Evolutionary conservation across 1,140 invertebrate genomes (phyloP).

Genomic region (Drosophila novamexicana): DNA sequence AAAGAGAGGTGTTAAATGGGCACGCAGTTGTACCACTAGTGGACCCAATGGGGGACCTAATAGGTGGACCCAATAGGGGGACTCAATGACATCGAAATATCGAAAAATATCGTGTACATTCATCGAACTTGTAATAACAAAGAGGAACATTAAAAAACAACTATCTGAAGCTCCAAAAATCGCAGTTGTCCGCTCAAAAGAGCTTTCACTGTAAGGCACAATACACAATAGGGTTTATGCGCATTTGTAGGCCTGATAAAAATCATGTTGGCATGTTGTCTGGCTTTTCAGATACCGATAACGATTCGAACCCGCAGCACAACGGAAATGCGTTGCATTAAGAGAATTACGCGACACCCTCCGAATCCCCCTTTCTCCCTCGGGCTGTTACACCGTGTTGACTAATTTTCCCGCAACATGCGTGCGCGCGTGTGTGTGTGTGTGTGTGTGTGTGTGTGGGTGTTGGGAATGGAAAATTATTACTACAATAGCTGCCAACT

Average conservation of each 20-base stretch:
- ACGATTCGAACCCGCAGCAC: slow-evolving; percentile 60
- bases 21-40: too few species aligned
- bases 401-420: slow-evolving; percentile 61
- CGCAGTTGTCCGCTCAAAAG: neutral
- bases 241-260: slow-evolving; percentile 53
- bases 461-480: slow-evolving; percentile 37
- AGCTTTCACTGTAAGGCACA: neutral
- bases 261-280: slow-evolving; percentile 68
- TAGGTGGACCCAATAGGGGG: too few species aligned
- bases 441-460: slow-evolving; percentile 10
- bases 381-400: slow-evolving; percentile 34
- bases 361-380: neutral
- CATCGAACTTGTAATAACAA: too few species aligned
- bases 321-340: slow-evolving; percentile 78
- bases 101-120: too few species aligned
- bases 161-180: too few species aligned
- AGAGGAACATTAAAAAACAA: too few species aligned
- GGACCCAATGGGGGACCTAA: too few species aligned
- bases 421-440: neutral
- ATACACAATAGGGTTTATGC: slow-evolving; percentile 1
- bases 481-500: slow-evolving; percentile 26
- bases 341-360: slow-evolving; percentile 59
- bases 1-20: too few species aligned
- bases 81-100: too few species aligned
- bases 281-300: slow-evolving; percentile 48